A percentile compares a stretch with the other conserved stretches of the same genome.
Conservation (phyloP, 2,888 invertebrate genomes). For the Coecobrya sp. region DNA sequence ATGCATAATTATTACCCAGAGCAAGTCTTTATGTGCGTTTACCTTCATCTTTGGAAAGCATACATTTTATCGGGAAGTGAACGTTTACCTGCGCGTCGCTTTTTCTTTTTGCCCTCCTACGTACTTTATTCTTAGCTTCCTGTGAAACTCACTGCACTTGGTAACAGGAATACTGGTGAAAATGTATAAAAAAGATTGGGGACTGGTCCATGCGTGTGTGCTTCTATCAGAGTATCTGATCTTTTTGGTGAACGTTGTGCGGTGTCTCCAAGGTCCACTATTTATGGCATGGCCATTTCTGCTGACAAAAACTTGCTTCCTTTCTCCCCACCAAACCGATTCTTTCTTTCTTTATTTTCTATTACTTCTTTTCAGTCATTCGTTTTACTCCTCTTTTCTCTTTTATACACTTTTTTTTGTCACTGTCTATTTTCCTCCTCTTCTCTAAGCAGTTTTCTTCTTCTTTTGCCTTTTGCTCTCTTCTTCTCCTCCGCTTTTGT, state of each 20-base stretch:
- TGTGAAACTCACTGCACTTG: slow-evolving; percentile 4
- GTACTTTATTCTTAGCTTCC: neutral
- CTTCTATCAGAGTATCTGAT: slow-evolving; percentile 63
- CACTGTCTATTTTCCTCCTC: slow-evolving; percentile 59
- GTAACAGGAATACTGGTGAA: neutral
- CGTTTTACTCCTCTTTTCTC: slow-evolving; percentile 33
- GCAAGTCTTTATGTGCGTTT: neutral
- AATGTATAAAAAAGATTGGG: neutral
- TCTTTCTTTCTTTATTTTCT: slow-evolving; percentile 54
- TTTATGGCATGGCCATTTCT: slow-evolving; percentile 75
- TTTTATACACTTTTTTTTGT: slow-evolving; percentile 64
- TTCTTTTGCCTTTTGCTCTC: slow-evolving; percentile 52
- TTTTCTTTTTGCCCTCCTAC: neutral
- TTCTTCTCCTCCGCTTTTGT: slow-evolving; percentile 31
- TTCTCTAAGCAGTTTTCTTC: slow-evolving; percentile 3
- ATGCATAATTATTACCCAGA: slow-evolving; percentile 29
- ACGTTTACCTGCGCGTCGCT: neutral
- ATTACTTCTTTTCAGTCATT: slow-evolving; percentile 19
- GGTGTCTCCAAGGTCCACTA: slow-evolving; percentile 72
- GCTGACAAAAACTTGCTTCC: slow-evolving; percentile 74
- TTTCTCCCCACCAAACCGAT: slow-evolving; percentile 42
- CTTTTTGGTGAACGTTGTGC: slow-evolving; percentile 69
- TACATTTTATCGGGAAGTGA: neutral
- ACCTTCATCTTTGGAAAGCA: slow-evolving; percentile 13
- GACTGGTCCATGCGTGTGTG: neutral